Percentiles rank a stretch among this genome's conserved stretches.
phyloP scores from a whole-genome alignment of 92 coral and sea anemone genomes.

The Epizoanthus rinbou region DNA sequence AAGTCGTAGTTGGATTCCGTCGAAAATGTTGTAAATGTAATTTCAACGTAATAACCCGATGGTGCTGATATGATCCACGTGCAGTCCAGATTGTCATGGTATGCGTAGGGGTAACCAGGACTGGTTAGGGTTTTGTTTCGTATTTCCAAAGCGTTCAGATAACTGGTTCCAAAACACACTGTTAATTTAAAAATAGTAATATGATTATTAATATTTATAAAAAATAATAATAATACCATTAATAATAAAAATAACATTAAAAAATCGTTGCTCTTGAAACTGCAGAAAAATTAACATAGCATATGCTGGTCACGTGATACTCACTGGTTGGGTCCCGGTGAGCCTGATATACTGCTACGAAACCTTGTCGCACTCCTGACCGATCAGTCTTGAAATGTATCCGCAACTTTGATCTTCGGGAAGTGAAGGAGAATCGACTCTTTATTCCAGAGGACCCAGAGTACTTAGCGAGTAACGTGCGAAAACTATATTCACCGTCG shows the following conservation, averaged over 20 bases:
- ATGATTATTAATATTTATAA: no score
- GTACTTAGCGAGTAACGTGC: background rate
- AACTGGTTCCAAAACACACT: background rate
- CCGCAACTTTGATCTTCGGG: background rate
- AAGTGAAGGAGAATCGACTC: background rate
- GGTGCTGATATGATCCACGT: background rate
- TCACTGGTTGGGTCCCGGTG: background rate
- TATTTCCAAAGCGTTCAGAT: background rate
- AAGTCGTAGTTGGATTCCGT: background rate
- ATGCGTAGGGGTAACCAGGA: background rate
- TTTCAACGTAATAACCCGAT: no score
- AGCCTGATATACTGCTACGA: background rate
- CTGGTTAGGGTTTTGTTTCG: background rate
- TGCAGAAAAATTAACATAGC: no score
- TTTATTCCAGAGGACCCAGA: background rate
- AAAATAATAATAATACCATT: no score
- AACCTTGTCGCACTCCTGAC: background rate
- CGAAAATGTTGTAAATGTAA: no score
- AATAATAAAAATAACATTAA: no score
- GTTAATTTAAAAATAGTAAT: background rate
- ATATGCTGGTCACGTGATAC: background rate
- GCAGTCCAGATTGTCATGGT: constrained; percentile 1
- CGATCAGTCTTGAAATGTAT: background rate
- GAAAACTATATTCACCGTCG: background rate
- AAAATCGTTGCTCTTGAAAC: no score